Percentiles rank a stretch among this genome's conserved stretches.
phyloP scores from a whole-genome alignment of 2,113 vertebrate species.

The Meleagris gallopavo region DNA sequence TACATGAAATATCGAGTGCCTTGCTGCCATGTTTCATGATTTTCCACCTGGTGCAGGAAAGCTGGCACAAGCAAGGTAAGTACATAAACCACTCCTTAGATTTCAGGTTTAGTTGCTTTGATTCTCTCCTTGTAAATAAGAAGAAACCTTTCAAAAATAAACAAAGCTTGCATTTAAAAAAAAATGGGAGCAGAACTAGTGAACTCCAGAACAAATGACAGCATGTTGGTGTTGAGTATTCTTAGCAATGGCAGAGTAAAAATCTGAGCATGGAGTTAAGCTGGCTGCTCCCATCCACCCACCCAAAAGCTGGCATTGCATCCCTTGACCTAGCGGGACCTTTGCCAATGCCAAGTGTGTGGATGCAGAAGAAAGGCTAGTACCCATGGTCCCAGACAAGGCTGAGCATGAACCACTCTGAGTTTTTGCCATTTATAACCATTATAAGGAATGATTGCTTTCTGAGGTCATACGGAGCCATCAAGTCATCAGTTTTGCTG shows the following conservation, averaged over 20 bases:
- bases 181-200: conserved; percentile 40
- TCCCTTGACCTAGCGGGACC: background rate
- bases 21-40: conserved; percentile 34
- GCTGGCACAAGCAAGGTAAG: conserved; percentile 23
- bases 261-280: background rate
- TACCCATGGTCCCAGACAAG: accelerated
- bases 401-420: background rate
- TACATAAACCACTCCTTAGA: background rate
- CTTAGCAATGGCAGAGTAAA: conserved; percentile 21
- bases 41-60: conserved; percentile 58
- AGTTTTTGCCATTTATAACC: background rate
- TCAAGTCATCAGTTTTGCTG: conserved; percentile 39
- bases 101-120: conserved; percentile 21
- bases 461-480: conserved; percentile 12
- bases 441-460: conserved; percentile 27
- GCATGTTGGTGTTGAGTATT: background rate
- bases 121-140: conserved; percentile 48
- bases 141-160: conserved; percentile 27
- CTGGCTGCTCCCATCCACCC: background rate
- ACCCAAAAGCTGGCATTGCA: background rate
- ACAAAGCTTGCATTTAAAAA: background rate
- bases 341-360: background rate
- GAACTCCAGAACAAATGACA: background rate
- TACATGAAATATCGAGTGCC: conserved; percentile 30
- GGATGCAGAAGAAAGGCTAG: background rate